Base-by-base conservation (phyloP, 2,888 invertebrate genomes). In the Stenolophus ochropezus region DNA sequence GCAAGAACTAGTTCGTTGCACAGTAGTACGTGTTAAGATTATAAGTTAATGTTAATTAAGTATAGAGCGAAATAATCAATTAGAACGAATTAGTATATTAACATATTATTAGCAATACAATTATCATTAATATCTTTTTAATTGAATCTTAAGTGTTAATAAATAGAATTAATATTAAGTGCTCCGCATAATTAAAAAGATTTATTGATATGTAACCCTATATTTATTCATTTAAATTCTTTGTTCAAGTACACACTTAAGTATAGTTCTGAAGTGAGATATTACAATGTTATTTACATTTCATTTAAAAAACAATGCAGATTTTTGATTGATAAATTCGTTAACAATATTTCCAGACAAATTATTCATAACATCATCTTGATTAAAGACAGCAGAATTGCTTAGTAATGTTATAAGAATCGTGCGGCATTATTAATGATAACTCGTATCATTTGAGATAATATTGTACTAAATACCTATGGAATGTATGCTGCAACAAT, bases 51-150 rank as follows among this genome's bases (percentile, higher is more conserved):
- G 42, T 42, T 69, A 69, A 69, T 69, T 69, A 42, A 42, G 16
- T 42, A 18, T 42, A 33, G 8, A 42, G 33, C 1, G 18, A 27
- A 69, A 69, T 69, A 6, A 69, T 69, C 69, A 47, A 69, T 69
- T 69, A 69, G 42, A 11, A 1, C 20, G 18, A 14, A 69, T 69
- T 69, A 69, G n/a, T 18, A 69, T 33, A 18, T 16, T 69, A 69
- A 33, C 69, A 69, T 69, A 33, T 16, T 18, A 69, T 69, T 69
- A 42, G 6, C 1, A 16, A 42, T 11, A n/a, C 69, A 18, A 69
- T 69, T 69, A 69, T 33, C 20, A 42, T 69, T 33, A 42, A 69
- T 69, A 18, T 69, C 18, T 42, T 69, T 42, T 18, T 42, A 69
- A 47, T 20, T 69, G 33, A 69, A 8, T 69, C 27, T 69, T 69